phyloP scores from a whole-genome alignment of 1,140 invertebrate species.

The Drosophila erecta region DNA sequence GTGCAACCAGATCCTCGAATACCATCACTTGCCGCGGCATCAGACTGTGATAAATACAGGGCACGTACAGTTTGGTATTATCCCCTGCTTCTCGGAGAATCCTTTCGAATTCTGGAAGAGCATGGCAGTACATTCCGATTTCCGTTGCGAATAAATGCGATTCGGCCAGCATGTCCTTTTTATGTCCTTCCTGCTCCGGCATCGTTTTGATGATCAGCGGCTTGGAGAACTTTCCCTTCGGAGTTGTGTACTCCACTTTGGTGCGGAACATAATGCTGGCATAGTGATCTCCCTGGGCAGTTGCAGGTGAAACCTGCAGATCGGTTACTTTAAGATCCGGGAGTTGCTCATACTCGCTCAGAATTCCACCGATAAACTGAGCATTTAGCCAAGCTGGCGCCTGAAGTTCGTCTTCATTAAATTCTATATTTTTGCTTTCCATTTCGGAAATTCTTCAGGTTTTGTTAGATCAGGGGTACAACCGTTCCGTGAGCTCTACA shows the following conservation, averaged over 20 bases:
- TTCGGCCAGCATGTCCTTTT: conserved; percentile 52
- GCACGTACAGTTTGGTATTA: conserved; percentile 29
- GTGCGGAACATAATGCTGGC: conserved; percentile 72
- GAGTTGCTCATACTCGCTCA: conserved; percentile 34
- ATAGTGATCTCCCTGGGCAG: conserved; percentile 74
- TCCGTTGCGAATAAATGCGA: conserved; percentile 56
- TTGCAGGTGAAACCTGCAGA: conserved; percentile 51
- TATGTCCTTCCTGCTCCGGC: conserved; percentile 56
- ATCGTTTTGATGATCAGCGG: conserved; percentile 68
- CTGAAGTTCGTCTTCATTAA: conserved; percentile 60
- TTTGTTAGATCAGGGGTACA: not conserved
- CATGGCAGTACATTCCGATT: conserved; percentile 54
- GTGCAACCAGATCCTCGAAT: conserved; percentile 56
- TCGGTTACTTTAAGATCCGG: conserved; percentile 27
- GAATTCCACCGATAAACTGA: conserved; percentile 45
- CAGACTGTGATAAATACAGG: conserved; percentile 54
- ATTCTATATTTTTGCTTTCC: conserved; percentile 23
- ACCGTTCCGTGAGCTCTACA: not conserved
- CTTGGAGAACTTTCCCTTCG: conserved; percentile 7
- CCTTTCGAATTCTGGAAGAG: conserved; percentile 54
- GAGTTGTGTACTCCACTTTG: conserved; percentile 12
- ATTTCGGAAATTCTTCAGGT: not conserved
- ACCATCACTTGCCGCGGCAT: conserved; percentile 52
- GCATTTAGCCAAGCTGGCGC: conserved; percentile 56
- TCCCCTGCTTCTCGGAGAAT: conserved; percentile 48